These are phyloP conservation scores for Drosophila atroscutellata DNA, from an alignment of 2,888 invertebrate genomes.

Conservation along the genomic window DNA sequence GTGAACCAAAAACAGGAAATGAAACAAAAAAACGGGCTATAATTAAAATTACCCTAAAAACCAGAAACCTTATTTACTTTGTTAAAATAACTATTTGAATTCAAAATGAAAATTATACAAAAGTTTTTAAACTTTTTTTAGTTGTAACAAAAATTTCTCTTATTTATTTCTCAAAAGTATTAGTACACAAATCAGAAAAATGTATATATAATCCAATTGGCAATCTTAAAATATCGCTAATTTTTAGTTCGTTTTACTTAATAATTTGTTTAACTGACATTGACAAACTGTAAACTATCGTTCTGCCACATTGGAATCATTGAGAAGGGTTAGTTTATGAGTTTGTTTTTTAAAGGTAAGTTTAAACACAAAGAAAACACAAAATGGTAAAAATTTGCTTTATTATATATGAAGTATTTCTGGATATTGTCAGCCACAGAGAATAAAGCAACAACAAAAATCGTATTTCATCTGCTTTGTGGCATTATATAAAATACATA, in stretches of 20 bases:
- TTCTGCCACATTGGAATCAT: constrained; percentile 2
- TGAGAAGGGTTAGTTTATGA: background rate
- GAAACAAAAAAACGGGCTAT: no score
- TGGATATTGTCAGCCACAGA: background rate
- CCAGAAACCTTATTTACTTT: background rate
- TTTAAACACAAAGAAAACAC: background rate
- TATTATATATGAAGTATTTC: background rate
- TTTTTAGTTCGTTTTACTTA: constrained; percentile 3
- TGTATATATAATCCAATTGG: background rate
- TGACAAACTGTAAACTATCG: background rate
- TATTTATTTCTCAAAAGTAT: background rate
- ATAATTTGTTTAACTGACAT: constrained; percentile 6
- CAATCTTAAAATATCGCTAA: background rate
- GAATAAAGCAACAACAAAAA: background rate
- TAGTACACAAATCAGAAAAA: background rate
- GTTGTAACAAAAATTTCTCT: background rate
- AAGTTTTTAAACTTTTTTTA: background rate
- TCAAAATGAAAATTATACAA: background rate
- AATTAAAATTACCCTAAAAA: background rate
- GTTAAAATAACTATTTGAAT: background rate
- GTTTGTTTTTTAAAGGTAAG: background rate
- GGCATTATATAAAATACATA: background rate
- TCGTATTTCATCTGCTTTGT: background rate
- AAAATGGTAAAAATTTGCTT: background rate
- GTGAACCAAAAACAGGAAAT: background rate